phyloP scores from a whole-genome alignment of 1,140 invertebrate species.

The Drosophila subpulchrella region DNA sequence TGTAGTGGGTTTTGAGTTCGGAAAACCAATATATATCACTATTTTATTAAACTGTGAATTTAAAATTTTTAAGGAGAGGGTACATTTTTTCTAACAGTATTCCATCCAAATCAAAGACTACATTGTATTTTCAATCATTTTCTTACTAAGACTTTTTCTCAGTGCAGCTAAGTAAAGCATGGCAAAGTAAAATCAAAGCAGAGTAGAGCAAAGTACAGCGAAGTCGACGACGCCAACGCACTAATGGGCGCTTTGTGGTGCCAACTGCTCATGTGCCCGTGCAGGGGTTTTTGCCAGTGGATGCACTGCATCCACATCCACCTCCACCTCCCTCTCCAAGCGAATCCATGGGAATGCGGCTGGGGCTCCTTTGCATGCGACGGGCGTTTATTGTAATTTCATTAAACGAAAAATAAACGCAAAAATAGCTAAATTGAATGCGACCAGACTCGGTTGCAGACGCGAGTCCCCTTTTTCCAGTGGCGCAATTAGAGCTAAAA shows the following conservation, averaged over 20 bases:
- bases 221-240: slow-evolving; percentile 68
- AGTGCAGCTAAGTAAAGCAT: slow-evolving; percentile 35
- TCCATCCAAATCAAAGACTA: not conserved
- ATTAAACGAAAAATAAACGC: slow-evolving; percentile 78
- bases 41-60: too few relatives aligned
- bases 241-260: slow-evolving; percentile 67
- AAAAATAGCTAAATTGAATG: slow-evolving; percentile 62
- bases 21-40: too few relatives aligned
- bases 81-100: not conserved
- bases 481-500: slow-evolving; percentile 73
- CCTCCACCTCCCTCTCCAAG: not conserved
- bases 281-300: slow-evolving; percentile 1
- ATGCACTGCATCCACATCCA: slow-evolving; percentile 36
- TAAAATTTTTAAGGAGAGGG: not conserved
- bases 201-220: not conserved
- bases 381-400: slow-evolving; percentile 79
- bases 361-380: slow-evolving; percentile 53
- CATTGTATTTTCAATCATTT: not conserved
- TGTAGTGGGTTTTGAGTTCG: too few relatives aligned
- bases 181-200: slow-evolving; percentile 14
- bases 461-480: slow-evolving; percentile 34
- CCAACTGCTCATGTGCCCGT: slow-evolving; percentile 59
- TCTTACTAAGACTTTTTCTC: not conserved
- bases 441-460: slow-evolving; percentile 27
- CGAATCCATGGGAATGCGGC: slow-evolving; percentile 10